A percentile compares a stretch with the other conserved stretches of the same genome.
Evolutionary conservation across 2,888 invertebrate species (phyloP).

Genomic region (Troides helena): DNA sequence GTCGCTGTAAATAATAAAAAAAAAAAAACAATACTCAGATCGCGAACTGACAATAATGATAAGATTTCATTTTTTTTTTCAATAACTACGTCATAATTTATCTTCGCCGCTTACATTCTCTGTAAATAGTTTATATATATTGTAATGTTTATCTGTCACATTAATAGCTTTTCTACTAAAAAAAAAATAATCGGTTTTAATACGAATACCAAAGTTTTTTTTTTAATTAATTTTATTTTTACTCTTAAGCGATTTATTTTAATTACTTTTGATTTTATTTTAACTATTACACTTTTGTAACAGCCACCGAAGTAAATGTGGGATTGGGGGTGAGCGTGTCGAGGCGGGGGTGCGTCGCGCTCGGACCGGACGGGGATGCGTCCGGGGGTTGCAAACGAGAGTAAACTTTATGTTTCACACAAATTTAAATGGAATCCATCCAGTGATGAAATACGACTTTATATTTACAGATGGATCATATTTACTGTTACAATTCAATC

Average conservation of each 20-base stretch:
- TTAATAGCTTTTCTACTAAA: slow-evolving; percentile 70
- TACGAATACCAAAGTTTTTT: slow-evolving; percentile 78
- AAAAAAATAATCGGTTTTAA: slow-evolving; percentile 75
- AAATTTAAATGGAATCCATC: slow-evolving; percentile 63
- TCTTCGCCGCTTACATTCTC: slow-evolving; percentile 51
- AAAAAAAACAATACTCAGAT: slow-evolving; percentile 67
- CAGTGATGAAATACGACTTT: slow-evolving; percentile 73
- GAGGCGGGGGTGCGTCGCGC: too few species aligned
- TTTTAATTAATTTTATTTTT: slow-evolving; percentile 65
- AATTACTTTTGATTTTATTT: slow-evolving; percentile 50
- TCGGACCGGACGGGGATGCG: slow-evolving; percentile 22
- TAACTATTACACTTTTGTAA: slow-evolving; percentile 48
- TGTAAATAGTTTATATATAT: slow-evolving; percentile 66
- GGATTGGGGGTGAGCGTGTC: too few species aligned
- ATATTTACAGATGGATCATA: slow-evolving; percentile 62
- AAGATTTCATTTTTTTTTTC: slow-evolving; percentile 59
- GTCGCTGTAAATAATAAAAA: slow-evolving; percentile 49
- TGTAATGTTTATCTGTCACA: slow-evolving; percentile 64
- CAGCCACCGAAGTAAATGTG: slow-evolving; percentile 39
- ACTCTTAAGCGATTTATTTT: slow-evolving; percentile 69
- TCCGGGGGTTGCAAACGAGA: not conserved
- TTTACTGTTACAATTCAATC: slow-evolving; percentile 72
- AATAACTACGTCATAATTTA: slow-evolving; percentile 52
- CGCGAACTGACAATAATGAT: slow-evolving; percentile 79
- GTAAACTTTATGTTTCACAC: slow-evolving; percentile 33